Base-by-base conservation (phyloP, 2,113 vertebrate species). In the Megalops atlanticus region DNA sequence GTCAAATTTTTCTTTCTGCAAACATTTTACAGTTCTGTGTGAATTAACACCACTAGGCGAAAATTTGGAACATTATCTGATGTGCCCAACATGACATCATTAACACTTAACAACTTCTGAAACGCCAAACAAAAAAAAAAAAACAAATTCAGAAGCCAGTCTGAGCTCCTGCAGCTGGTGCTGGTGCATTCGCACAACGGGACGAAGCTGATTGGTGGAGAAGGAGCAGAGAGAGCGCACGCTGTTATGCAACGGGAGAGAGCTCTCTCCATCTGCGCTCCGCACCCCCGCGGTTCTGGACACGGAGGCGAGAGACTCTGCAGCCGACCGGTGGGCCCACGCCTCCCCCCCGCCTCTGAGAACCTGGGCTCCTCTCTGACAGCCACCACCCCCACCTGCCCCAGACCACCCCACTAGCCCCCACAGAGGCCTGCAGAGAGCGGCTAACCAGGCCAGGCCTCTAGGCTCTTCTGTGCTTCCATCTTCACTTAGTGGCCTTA, bases 161-260 rank as follows among this genome's bases (percentile, higher is more conserved):
- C 21, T 31, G 64, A 70, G 68, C 8, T 35, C 31, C 33, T 70
- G 68, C 68, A 70, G 27, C 68, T 70, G 68, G 68, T 70, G n/a
- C 33, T 35, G 10, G 68, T 36, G 52, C n/a, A 11, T 33, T 12
- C 35, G 36, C 69, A 71, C 15, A 71, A 71, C 35, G 36, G 31
- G 1, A 31, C 10, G 7, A 11, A 70, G 69, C 69, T 71, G 31
- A 36, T 38, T 71, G 69, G 35, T 38, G 69, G 68, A 33, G 24
- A 38, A n/a, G n/a, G 58, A 64, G 58, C n/a, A 2, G 58, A 31
- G 31, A 64, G n/a, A 64, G 58, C 58, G 31, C n/a, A 64, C 2
- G 58, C 58, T 27, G 58, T 64, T 64, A 64, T 64, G 58, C 58
- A 64, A 64, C 24, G 58, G 49, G 58, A 64, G 58, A 64, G 69